Evolutionary conservation across 2,113 vertebrate species (phyloP).

Genomic region (Rynchops niger): DNA sequence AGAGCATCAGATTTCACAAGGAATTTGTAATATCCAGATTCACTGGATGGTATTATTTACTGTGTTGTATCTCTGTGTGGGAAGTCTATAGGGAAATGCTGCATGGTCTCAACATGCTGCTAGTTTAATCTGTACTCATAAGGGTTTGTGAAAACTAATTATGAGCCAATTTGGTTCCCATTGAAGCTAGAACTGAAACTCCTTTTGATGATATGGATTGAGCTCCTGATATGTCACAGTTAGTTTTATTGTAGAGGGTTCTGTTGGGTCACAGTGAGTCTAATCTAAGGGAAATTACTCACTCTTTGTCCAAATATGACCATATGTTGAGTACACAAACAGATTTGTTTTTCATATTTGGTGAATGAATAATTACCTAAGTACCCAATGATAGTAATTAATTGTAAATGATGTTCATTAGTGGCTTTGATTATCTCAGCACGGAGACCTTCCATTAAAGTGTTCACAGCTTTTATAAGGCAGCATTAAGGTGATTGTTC

Average conservation of each 20-base stretch:
- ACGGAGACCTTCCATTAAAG: not conserved
- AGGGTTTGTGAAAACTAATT: not conserved
- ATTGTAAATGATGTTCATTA: not conserved
- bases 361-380: constrained; percentile 6
- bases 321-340: not conserved
- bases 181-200: not conserved
- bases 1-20: constrained; percentile 43
- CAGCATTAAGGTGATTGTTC: not conserved
- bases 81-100: not conserved
- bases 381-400: not conserved
- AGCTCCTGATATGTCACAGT: not conserved
- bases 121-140: not conserved
- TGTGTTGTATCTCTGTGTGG: not conserved
- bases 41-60: not conserved
- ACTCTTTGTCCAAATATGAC: not conserved
- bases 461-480: not conserved
- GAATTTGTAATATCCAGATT: constrained; percentile 27
- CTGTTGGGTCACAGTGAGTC: not conserved
- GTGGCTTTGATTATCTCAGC: not conserved
- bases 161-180: not conserved
- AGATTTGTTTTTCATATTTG: not conserved
- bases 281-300: not conserved
- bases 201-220: not conserved
- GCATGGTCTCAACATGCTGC: not conserved
- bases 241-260: not conserved